Percentiles rank a stretch among this genome's conserved stretches.
Evolutionary conservation across 1,140 invertebrate genomes (phyloP).

Genomic region (Pseudomyrmex flavicornis): DNA sequence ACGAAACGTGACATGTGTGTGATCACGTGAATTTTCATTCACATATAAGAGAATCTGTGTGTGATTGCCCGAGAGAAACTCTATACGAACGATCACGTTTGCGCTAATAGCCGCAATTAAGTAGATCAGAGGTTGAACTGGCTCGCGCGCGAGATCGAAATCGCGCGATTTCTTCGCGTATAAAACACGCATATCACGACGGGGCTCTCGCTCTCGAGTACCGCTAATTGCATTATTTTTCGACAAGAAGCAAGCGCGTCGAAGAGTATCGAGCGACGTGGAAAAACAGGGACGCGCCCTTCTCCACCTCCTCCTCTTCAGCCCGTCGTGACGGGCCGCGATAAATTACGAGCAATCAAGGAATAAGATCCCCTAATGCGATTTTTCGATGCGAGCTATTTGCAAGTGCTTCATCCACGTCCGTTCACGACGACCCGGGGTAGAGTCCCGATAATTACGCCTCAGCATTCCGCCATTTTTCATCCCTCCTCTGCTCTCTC

Average conservation of each 20-base stretch:
- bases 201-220: constrained; percentile 9
- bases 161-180: constrained; percentile 20
- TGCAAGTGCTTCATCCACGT: constrained; percentile 31
- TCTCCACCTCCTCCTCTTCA: background rate
- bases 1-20: too few relatives aligned
- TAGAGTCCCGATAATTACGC: constrained; percentile 45
- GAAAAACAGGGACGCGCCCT: constrained; percentile 31
- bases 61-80: background rate
- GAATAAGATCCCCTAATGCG: constrained; percentile 49
- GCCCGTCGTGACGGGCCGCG: constrained; percentile 20
- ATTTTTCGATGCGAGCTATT: constrained; percentile 51
- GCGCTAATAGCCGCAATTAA: constrained; percentile 23
- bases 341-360: constrained; percentile 66
- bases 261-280: constrained; percentile 50
- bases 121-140: constrained; percentile 31
- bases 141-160: constrained; percentile 2
- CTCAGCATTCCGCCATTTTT: constrained; percentile 41
- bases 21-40: background rate
- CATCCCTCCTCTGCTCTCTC: constrained; percentile 14
- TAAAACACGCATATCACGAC: constrained; percentile 43
- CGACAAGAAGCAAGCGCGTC: constrained; percentile 20
- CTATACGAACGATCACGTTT: background rate
- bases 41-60: too few relatives aligned
- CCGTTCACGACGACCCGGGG: background rate
- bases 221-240: constrained; percentile 54